These are phyloP conservation scores for Stictocephala bisonia DNA, from an alignment of 2,888 invertebrate species.

Conservation along the genomic window DNA sequence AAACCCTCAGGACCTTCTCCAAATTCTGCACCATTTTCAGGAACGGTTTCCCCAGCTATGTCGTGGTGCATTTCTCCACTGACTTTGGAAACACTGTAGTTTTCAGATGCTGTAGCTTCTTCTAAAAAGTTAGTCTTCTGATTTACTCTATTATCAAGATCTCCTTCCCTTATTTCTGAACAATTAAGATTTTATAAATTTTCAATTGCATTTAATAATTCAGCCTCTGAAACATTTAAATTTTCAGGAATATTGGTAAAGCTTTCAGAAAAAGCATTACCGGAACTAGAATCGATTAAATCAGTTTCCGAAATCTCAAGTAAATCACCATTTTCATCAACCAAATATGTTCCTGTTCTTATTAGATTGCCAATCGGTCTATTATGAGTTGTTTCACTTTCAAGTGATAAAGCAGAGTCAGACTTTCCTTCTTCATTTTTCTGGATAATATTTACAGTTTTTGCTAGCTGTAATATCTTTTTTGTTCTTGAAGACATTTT, in stretches of 20 bases:
- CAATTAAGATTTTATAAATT: background rate
- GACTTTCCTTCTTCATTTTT: background rate
- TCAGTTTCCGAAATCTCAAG: background rate
- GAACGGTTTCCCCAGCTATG: background rate
- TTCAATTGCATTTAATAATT: background rate
- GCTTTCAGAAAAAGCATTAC: no score
- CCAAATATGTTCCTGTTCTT: background rate
- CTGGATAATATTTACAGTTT: background rate
- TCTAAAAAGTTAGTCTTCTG: background rate
- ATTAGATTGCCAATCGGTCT: no score
- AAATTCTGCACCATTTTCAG: background rate
- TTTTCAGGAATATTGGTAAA: background rate
- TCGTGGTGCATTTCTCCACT: background rate
- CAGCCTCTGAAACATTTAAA: constrained; percentile 18
- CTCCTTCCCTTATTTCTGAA: no score
- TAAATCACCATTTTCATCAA: constrained; percentile 7
- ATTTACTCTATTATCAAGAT: background rate
- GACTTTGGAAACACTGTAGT: background rate
- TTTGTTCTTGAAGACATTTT: constrained; percentile 32
- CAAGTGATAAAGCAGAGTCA: background rate
- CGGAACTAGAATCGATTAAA: background rate
- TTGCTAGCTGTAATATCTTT: constrained; percentile 21
- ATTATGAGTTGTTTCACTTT: background rate
- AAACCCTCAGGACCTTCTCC: no score
- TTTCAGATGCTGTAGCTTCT: background rate